phyloP scores from a whole-genome alignment of 53 echinoderm and acorn worm species.

The Apostichopus leukothele region DNA sequence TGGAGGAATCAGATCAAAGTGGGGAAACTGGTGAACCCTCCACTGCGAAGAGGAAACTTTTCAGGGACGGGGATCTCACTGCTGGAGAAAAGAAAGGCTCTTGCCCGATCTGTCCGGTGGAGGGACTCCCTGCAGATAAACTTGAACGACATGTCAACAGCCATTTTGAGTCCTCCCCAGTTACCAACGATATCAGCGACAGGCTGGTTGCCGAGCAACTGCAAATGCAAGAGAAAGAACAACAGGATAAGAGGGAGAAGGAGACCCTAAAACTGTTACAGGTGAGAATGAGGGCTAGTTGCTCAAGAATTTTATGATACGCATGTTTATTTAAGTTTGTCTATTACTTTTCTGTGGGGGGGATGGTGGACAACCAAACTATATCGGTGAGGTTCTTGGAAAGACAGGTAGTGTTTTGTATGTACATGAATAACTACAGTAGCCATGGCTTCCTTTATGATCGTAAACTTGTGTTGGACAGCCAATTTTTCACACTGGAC shows the following conservation, averaged over 20 bases:
- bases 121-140: constrained; percentile 39
- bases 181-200: constrained; percentile 26
- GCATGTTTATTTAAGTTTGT: no score
- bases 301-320: no score
- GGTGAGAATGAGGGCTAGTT: constrained; percentile 40
- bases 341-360: no score
- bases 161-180: constrained; percentile 64
- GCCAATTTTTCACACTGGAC: no score
- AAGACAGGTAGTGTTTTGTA: no score
- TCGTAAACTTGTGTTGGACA: no score
- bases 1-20: not conserved
- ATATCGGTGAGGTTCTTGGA: no score
- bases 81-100: not conserved
- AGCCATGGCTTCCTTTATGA: no score
- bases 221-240: constrained; percentile 63
- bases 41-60: constrained; percentile 5
- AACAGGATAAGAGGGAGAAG: constrained; percentile 60
- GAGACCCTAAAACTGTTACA: constrained; percentile 80
- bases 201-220: constrained; percentile 57
- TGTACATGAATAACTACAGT: no score
- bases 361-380: no score
- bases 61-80: not conserved
- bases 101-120: constrained; percentile 78
- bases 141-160: constrained; percentile 76
- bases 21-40: not conserved